A percentile compares a stretch with the other conserved stretches of the same genome.
phyloP scores from a whole-genome alignment of 2,113 vertebrate species.

The Sakesphorus luctuosus region DNA sequence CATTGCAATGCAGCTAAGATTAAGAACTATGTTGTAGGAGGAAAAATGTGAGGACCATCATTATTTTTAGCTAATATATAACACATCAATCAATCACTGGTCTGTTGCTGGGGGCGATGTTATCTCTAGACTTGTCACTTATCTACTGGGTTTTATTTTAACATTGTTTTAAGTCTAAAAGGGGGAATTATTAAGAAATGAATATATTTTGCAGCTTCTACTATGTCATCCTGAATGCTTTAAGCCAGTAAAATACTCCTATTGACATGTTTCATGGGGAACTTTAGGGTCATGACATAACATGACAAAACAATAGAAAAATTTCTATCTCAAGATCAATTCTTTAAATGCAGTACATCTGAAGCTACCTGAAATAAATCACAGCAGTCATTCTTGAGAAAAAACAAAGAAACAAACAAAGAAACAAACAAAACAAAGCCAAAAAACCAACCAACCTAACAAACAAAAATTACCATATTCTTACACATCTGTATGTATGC shows the following conservation, averaged over 20 bases:
- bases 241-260: background rate
- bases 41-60: background rate
- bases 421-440: too few species aligned
- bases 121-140: background rate
- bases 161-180: background rate
- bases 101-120: background rate
- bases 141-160: background rate
- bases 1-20: background rate
- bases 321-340: background rate
- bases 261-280: background rate
- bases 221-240: background rate
- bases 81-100: conserved; percentile 14
- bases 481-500: too few species aligned
- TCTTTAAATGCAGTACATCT: background rate
- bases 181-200: background rate
- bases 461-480: too few species aligned
- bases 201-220: background rate
- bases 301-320: background rate
- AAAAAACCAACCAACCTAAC: too few species aligned
- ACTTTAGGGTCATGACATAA: background rate
- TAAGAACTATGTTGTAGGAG: background rate
- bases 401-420: background rate
- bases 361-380: background rate
- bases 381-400: background rate
- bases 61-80: conserved; percentile 48